Base-by-base conservation (phyloP, 2,113 vertebrate species). In the Ptilorrhoa leucosticta region DNA sequence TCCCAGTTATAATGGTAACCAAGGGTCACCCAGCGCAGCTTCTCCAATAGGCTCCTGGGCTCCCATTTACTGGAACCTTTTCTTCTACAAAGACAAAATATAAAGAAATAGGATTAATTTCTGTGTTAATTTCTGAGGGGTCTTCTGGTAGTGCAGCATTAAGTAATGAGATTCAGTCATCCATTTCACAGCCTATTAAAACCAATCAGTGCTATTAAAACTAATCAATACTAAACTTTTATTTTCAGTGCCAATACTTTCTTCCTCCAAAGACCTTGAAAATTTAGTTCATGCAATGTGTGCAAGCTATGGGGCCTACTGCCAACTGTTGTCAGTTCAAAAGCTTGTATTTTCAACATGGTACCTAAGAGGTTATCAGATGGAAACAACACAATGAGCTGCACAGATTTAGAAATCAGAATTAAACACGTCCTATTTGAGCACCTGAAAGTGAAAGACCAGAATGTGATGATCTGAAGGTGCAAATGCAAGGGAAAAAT, bases 1-100 rank as follows among this genome's bases (percentile, higher is more conserved):
- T 99, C 98, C 99, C 99, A 99, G 95, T 99, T 99, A 96, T 99
- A 99, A 94, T 99, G 99, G 96, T 99, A 99, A 58, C 99, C 99
- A 44, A 99, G 97, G 31, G 99, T 99, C 83, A 99, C 99, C 99
- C 99, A 99, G 87, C 99, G 99, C 47, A 99, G 97, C 90, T 98
- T 98, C 97, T 99, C 99, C 93, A 99, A 78, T 10, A 99, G 98
- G 76, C 98, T 99, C 97, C 98, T 98, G 17, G 98, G 97, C 91
- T 97, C 97, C 48, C 94, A 39, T 91, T 98, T 98, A 70, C 77
- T 97, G 84, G 96, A 68, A 30, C 91, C 85, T 93, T 98, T 98
- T 69, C 21, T 90, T 66, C 99, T 99, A 96, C 33, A 95, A 94
- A 95, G 35, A 90, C 63, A 78, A 85, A 94, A 93, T 13, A 31